Evolutionary conservation across 2,888 invertebrate species (phyloP), one percentile per base, ranked within the genome.

Genomic region (Hypolimnas misippus): DNA sequence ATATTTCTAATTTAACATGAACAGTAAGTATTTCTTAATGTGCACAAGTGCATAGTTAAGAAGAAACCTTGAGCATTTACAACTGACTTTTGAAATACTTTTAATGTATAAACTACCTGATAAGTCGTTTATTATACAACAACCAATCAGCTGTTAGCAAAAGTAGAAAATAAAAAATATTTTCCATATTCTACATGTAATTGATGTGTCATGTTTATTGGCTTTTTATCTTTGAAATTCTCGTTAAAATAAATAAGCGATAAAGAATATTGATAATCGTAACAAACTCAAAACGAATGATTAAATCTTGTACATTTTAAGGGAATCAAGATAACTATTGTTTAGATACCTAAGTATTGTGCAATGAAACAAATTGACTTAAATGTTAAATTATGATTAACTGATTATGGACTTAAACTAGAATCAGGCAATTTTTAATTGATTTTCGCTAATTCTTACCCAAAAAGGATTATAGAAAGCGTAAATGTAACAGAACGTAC

Each of bases 101-200:
- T 59, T 73, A 73, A 65, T 70, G 44, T 52, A 55, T 70, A 68
- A 72, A 64, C 46, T 5, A 38, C 35, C 35, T 38, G 60, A 66
- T 63, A 63, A 63, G 53, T 44, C 42, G 38, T 57, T 66, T 55
- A 66, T 55, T 51, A 51, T 55, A 57, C 53, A 33, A 53, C 50
- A 55, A 57, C 66, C 66, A 63, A 66, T 66, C 50, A 50, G 12
- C 33, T 38, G 17, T 35, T n/a, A 29, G 21, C 53, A 60, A 40
- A 54, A 54, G 38, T 54, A 16, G 42, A 60, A 46, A 54, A 55
- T 40, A 55, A 63, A 60, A 65, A 55, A 61, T 63, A 57, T 21
- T 61, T 60, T 69, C 67, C 71, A 76, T 79, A 77, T 76, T 73
- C 72, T 75, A 78, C 58, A 66, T 42, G 72, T 76, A 79, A 66